Evolutionary conservation across 1,140 invertebrate genomes (phyloP), one percentile per base, ranked within the genome.

Genomic region (Sogatella furcifera): DNA sequence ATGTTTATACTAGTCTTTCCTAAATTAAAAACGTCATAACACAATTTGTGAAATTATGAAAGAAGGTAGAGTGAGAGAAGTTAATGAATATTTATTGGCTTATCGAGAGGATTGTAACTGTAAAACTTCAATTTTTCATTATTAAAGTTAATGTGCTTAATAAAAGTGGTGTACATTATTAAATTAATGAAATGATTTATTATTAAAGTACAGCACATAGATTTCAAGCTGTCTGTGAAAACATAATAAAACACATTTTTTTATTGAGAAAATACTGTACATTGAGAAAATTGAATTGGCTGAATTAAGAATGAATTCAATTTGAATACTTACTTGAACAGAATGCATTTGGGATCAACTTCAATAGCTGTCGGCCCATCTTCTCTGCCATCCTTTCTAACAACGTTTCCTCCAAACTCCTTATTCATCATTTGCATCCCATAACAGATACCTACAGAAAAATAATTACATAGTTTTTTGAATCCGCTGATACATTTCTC

Each of bases 361-460:
- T 93, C 86, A 64, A 99, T 86, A 52, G 82, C 80, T 70, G 88
- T 93, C 73, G 97, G 93, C 24, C 97, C 97, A 80, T 99, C 97
- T 78, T 98, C 96, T 65, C 96, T 78, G 3, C 82, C 80, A 62
- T 90, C 87, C 72, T 93, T 95, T 66, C 86, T 81, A 10, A 85
- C 76, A 42, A 99, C 92, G 5, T 85, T 86, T n/a, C 97, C 97
- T 10, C 92, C 92, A 73, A 96, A 97, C 74, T 97, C 92, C 77
- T 97, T 97, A 74, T 98, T 98, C 76, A 99, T 84, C 86, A 99
- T 90, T 79, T 98, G 96, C 88, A 99, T 95, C 44, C 97, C 97
- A 79, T 99, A 99, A 76, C 97, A 99, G 70, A 99, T 99, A 65
- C 89, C 89, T 84, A 66, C 24, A 28, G 24, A 28, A 28, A 28